A percentile compares a stretch with the other conserved stretches of the same genome.
Conservation (phyloP, 2,797 vertebrate species). For the Pantherophis alleghaniensis region DNA sequence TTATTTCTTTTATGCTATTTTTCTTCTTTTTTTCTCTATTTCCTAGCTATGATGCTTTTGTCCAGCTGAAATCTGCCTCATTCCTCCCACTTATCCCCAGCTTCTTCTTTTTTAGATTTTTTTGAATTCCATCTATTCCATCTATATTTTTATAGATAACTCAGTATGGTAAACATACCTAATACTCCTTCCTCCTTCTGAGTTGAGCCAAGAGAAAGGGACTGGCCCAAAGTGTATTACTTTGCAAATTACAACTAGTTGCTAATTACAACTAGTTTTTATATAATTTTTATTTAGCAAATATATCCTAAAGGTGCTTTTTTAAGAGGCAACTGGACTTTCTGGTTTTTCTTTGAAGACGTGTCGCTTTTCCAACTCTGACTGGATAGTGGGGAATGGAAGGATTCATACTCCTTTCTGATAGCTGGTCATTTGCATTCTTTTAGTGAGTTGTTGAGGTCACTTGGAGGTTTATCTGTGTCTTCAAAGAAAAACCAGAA, state of each 20-base stretch:
- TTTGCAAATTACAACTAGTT: background rate
- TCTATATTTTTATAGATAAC: background rate
- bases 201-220: background rate
- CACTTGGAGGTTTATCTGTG: background rate
- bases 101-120: background rate
- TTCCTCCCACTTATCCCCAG: background rate
- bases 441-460: background rate
- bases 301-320: background rate
- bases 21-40: background rate
- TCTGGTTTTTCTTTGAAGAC: background rate
- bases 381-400: background rate
- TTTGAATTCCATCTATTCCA: background rate
- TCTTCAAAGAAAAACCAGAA: background rate
- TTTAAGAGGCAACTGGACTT: background rate
- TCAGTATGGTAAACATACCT: background rate
- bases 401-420: background rate
- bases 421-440: background rate
- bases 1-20: background rate
- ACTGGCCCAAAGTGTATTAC: background rate
- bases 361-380: background rate
- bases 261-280: background rate
- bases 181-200: background rate
- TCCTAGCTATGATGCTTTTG: background rate
- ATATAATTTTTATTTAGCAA: background rate
- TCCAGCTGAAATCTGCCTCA: background rate